Base-by-base conservation (phyloP, 2,113 vertebrate genomes). In the Anser brachyrhynchus region DNA sequence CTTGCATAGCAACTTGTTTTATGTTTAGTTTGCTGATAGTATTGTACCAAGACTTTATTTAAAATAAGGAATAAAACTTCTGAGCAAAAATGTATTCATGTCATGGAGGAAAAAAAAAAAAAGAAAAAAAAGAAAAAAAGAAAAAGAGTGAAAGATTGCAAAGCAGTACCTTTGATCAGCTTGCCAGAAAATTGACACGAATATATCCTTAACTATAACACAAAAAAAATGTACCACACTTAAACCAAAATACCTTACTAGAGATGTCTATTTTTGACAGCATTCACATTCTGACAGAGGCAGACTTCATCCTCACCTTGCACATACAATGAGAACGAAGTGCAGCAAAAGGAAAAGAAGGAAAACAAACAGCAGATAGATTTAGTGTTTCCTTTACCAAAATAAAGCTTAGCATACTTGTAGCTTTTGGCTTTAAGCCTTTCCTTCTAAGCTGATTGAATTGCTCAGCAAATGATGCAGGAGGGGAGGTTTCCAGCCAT, bases 391-490 rank as follows among this genome's bases (percentile, higher is more conserved):
- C 52, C 69, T 86, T 94, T 74, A 71, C 52, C 52, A 71, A 90
- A 67, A 73, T 37, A 84, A 86, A 74, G 16, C 29, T 81, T 72
- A 43, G 52, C 39, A 81, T 92, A 71, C 57, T 77, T 95, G 41
- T 71, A 89, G 57, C 39, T 80, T 84, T 95, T 93, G 93, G 69
- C 65, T 84, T 81, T 80, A 69, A 84, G 49, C 23, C 73, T 70
- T 65, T 95, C 73, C n/a, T 90, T 43, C 59, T 67, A 89, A 72
- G 28, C 23, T 84, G 92, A 77, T 66, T 61, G 88, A 94, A 75
- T 49, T 94, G 64, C 79, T 77, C 62, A 90, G 82, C 85, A 85
- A 94, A 90, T 49, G 15, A 70, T 78, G 76, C 57, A 80, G 23
- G 43, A 86, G 61, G 31, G 25, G 51, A 88, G 46, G 69, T 84